phyloP scores from a whole-genome alignment of 2,888 invertebrate species.

The Tolmerus cingulatus region DNA sequence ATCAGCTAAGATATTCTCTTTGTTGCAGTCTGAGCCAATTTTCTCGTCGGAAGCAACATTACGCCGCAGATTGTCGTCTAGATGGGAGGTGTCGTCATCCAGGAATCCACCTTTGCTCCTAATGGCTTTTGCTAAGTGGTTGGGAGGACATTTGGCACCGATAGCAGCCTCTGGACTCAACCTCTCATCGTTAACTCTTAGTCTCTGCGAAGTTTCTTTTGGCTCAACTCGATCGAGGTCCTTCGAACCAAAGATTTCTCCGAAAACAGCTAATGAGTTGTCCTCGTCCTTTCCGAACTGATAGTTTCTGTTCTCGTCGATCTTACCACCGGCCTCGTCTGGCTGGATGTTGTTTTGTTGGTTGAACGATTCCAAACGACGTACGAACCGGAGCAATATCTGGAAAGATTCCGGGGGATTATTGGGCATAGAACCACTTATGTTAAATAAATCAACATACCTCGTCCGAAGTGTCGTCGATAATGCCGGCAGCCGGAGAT shows the following conservation, averaged over 20 bases:
- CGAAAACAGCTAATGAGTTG: neutral
- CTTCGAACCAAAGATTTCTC: neutral
- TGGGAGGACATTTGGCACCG: neutral
- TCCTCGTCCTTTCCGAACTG: conserved; percentile 2
- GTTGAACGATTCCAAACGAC: conserved; percentile 49
- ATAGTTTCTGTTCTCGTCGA: conserved; percentile 28
- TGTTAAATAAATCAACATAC: conserved; percentile 37
- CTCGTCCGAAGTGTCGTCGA: conserved; percentile 46
- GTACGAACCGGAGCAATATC: conserved; percentile 49
- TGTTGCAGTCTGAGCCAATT: conserved; percentile 23
- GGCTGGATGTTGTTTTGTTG: conserved; percentile 41
- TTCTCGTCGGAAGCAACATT: neutral
- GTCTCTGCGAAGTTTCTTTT: neutral
- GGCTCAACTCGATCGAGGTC: neutral
- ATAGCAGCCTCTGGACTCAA: neutral
- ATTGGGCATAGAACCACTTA: neutral
- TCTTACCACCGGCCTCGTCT: neutral
- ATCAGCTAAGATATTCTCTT: conserved; percentile 25
- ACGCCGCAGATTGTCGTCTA: neutral
- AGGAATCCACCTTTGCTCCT: neutral
- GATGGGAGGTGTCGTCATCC: neutral
- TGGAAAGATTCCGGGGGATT: conserved; percentile 20
- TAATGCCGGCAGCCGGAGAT: conserved; percentile 38
- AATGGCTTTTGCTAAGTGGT: neutral
- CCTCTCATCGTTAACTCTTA: neutral